Conservation (phyloP, 2,113 vertebrate species). For the Lepidothrix coronata region DNA sequence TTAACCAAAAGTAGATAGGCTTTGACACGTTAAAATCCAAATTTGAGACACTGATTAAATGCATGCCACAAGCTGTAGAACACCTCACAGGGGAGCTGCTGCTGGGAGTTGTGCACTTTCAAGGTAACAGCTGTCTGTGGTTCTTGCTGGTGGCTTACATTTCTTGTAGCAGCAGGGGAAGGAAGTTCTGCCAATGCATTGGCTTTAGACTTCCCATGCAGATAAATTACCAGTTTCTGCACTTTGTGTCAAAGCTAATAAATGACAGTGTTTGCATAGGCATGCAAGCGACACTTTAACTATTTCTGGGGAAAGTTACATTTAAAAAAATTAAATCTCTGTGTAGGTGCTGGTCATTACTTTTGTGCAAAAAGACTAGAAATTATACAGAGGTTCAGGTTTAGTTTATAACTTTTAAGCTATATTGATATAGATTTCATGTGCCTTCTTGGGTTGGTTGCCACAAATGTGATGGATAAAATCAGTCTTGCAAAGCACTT, state of each 20-base stretch:
- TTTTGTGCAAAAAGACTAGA: conserved; percentile 14
- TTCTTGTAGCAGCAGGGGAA: background rate
- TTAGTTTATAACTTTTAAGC: conserved; percentile 38
- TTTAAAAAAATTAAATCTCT: background rate
- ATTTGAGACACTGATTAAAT: background rate
- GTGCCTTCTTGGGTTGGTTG: conserved; percentile 67
- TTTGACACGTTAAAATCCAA: conserved; percentile 42
- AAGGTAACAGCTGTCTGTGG: background rate
- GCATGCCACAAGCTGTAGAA: background rate
- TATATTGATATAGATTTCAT: background rate
- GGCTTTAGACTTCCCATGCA: background rate
- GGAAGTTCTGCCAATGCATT: background rate
- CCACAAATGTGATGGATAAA: background rate
- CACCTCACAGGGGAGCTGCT: background rate
- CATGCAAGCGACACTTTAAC: background rate
- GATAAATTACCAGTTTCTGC: background rate
- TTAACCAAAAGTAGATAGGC: background rate
- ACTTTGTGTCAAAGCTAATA: background rate
- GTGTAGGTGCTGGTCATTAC: conserved; percentile 6
- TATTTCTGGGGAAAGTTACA: background rate
- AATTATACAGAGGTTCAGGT: conserved; percentile 11
- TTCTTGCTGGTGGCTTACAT: background rate
- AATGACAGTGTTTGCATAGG: background rate
- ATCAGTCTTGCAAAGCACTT: conserved; percentile 44
- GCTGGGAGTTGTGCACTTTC: background rate